Conservation (phyloP, 2,797 vertebrate genomes). For the Tragelaphus oryx region DNA sequence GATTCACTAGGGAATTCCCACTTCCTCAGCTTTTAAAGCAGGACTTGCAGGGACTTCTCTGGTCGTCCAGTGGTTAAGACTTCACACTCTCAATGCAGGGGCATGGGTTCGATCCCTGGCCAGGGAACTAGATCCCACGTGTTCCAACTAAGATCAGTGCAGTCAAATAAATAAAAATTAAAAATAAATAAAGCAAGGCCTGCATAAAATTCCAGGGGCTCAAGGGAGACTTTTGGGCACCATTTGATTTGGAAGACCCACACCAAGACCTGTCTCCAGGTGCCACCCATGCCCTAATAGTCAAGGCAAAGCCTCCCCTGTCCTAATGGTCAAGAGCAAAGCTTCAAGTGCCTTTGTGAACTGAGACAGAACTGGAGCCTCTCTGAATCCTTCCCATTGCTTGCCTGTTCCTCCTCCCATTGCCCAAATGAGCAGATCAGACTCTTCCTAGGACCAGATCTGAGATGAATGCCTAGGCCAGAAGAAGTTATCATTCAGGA, state of each 20-base stretch:
- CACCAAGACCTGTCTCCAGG: not conserved
- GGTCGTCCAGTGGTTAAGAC: not conserved
- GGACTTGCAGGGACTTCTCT: not conserved
- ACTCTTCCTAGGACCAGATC: not conserved
- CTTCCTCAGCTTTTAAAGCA: conserved; percentile 7
- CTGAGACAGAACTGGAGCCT: not conserved
- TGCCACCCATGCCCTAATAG: not conserved
- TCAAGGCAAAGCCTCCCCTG: not conserved
- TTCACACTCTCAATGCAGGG: not conserved
- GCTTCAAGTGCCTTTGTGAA: not conserved
- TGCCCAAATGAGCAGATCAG: not conserved
- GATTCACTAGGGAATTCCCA: not conserved
- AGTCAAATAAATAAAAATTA: not conserved
- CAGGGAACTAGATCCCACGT: not conserved
- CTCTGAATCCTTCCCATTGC: not conserved
- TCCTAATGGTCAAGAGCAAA: not conserved
- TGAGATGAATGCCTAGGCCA: not conserved
- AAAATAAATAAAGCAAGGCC: not conserved
- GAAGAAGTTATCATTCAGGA: not conserved
- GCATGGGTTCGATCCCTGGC: not conserved
- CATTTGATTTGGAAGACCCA: not conserved
- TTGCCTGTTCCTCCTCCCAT: not conserved
- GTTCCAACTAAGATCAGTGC: not conserved
- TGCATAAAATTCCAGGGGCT: not conserved
- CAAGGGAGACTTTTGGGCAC: not conserved